Evolutionary conservation across 2,888 invertebrate genomes (phyloP).

Genomic region (Meliscaeva auricollis): DNA sequence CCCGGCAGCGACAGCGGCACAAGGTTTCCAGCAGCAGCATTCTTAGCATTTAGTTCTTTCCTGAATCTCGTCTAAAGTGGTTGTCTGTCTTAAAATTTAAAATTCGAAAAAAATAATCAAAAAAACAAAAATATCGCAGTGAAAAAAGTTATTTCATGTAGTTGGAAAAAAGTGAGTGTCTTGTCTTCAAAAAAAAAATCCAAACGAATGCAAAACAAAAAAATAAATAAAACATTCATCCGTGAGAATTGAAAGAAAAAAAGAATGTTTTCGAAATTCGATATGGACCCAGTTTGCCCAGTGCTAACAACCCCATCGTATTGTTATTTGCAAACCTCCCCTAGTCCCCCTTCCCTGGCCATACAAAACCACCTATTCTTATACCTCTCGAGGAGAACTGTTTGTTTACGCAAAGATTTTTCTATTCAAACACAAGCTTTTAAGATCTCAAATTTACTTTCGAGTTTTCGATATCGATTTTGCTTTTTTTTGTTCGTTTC

Average conservation of each 20-base stretch:
- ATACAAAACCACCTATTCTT: background rate
- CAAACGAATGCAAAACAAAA: background rate
- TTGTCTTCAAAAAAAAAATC: constrained; percentile 37
- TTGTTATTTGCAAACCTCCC: background rate
- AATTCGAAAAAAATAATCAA: background rate
- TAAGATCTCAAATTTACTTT: constrained; percentile 71
- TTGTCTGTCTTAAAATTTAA: constrained; percentile 27
- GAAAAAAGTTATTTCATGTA: constrained; percentile 17
- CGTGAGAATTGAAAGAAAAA: too few species aligned
- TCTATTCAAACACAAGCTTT: constrained; percentile 66
- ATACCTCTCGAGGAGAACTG: constrained; percentile 25
- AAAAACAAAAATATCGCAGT: constrained; percentile 15
- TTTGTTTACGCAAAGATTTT: constrained; percentile 69
- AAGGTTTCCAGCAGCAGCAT: constrained; percentile 45
- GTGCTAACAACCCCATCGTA: constrained; percentile 31
- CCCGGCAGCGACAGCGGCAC: constrained; percentile 27
- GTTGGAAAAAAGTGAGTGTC: constrained; percentile 59
- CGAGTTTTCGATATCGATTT: constrained; percentile 63
- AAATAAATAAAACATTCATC: constrained; percentile 4
- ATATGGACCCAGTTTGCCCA: constrained; percentile 52
- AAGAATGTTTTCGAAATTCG: constrained; percentile 55
- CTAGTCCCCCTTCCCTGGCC: background rate
- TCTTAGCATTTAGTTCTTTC: constrained; percentile 63
- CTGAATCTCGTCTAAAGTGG: constrained; percentile 59
- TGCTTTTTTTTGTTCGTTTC: constrained; percentile 5